These are phyloP conservation scores for Tenualosa thibaudeaui DNA, from an alignment of 2,797 vertebrate species.

Conservation along the genomic window DNA sequence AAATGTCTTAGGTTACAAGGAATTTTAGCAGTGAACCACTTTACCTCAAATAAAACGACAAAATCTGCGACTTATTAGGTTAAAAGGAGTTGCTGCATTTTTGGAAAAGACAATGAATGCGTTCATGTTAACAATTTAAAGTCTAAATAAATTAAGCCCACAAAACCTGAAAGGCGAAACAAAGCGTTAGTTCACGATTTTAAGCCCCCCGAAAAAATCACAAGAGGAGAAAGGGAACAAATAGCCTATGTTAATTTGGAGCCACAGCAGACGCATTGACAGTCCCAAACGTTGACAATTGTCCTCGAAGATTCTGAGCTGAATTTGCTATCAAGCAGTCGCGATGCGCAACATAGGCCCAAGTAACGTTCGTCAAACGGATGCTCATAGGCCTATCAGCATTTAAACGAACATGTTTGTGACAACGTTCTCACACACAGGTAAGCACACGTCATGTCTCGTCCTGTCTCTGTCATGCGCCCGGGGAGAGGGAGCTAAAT, in stretches of 20 bases:
- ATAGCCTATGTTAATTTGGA: not conserved
- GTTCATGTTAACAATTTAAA: not conserved
- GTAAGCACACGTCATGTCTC: constrained; percentile 12
- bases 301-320: not conserved
- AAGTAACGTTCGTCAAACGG: too few relatives aligned
- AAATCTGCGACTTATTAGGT: not conserved
- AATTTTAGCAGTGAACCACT: not conserved
- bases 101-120: not conserved
- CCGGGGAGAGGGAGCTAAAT: not conserved
- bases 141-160: too few relatives aligned
- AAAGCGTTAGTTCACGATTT: not conserved
- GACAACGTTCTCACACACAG: not conserved
- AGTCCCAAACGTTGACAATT: not conserved
- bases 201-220: not conserved
- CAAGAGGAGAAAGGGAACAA: not conserved
- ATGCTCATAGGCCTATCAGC: not conserved
- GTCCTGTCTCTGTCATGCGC: not conserved
- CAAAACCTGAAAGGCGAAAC: not conserved
- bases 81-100: too few relatives aligned
- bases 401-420: constrained; percentile 20
- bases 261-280: not conserved
- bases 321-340: not conserved
- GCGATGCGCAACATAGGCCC: not conserved
- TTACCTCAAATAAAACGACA: not conserved
- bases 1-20: not conserved